Base-by-base conservation (phyloP, 2,113 vertebrate species). In the Lagopus muta region DNA sequence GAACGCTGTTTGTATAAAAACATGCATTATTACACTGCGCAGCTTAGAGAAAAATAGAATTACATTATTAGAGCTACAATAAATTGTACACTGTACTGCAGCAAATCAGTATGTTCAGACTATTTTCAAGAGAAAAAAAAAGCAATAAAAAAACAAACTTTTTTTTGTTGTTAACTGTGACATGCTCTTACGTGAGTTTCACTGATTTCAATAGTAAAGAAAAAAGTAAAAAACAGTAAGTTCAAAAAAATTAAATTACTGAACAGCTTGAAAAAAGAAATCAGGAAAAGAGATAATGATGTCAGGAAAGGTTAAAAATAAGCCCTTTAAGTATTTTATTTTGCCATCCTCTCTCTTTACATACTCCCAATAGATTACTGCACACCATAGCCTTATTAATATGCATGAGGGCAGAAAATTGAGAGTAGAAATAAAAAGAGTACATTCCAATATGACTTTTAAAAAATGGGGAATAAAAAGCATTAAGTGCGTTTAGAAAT, bases 231-330 rank as follows among this genome's bases (percentile, higher is more conserved):
- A 57, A 57, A 57, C 54, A 32, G 17, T 57, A 38, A 10, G 17
- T 65, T 88, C 6, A 76, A 85, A 87, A 87, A 72, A 60, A 21
- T 8, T 42, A 57, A 90, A 50, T 73, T 85, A 79, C 42, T 67
- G 69, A 78, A 88, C 6, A 79, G 8, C 27, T 38, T 42, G 10
- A 42, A 87, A 78, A 88, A 92, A 79, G 9, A 82, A 82, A 81
- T 38, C 50, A n/a, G 70, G 62, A 40, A 38, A 66, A 79, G 50
- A 55, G 22, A 58, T 85, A 88, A 84, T n/a, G 45, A 83, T 65
- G 62, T 86, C 73, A 72, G 38, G 16, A 94, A 88, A 92, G 34
- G 30, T 88, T 90, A 88, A 90, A 90, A 65, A 78, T 47, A 83
- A 94, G 55, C 38, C 55, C 74, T 88, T 70, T 81, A 93, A 47